Conservation (phyloP, 1,140 invertebrate genomes). For the Telenomus remus region DNA sequence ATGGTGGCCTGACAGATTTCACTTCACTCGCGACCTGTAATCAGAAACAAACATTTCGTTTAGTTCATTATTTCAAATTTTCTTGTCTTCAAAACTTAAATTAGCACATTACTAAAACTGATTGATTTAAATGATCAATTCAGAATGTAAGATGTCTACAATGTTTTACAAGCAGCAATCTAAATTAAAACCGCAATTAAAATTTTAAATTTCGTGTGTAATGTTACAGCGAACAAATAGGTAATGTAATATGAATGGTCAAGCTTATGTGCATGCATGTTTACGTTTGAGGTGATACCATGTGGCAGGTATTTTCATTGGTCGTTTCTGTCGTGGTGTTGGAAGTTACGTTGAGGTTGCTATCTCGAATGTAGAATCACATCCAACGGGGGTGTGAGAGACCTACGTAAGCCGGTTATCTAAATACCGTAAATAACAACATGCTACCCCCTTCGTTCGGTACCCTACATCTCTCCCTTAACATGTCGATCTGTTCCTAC, state of each 20-base stretch:
- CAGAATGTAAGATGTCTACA: too few relatives aligned
- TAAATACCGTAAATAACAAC: constrained; percentile 75
- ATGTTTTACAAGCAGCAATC: too few relatives aligned
- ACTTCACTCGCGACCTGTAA: too few relatives aligned
- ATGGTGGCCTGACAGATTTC: constrained; percentile 35
- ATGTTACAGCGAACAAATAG: neutral
- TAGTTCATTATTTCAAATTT: too few relatives aligned
- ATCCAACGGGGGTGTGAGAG: constrained; percentile 66
- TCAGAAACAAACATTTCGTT: too few relatives aligned
- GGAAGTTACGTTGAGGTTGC: constrained; percentile 54
- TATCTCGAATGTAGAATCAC: constrained; percentile 70
- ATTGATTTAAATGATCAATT: too few relatives aligned
- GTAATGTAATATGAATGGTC: neutral
- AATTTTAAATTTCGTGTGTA: too few relatives aligned
- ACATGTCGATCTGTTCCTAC: constrained; percentile 46
- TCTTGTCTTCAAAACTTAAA: too few relatives aligned
- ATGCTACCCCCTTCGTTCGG: constrained; percentile 57
- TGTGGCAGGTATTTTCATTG: constrained; percentile 58
- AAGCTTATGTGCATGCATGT: constrained; percentile 26
- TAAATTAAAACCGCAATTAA: too few relatives aligned
- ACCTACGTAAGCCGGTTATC: constrained; percentile 73
- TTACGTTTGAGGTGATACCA: constrained; percentile 33
- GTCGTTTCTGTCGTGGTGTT: constrained; percentile 47
- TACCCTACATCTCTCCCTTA: constrained; percentile 50
- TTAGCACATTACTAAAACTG: too few relatives aligned